phyloP scores from a whole-genome alignment of 2,113 vertebrate genomes.

The Nothocercus nigrocapillus region DNA sequence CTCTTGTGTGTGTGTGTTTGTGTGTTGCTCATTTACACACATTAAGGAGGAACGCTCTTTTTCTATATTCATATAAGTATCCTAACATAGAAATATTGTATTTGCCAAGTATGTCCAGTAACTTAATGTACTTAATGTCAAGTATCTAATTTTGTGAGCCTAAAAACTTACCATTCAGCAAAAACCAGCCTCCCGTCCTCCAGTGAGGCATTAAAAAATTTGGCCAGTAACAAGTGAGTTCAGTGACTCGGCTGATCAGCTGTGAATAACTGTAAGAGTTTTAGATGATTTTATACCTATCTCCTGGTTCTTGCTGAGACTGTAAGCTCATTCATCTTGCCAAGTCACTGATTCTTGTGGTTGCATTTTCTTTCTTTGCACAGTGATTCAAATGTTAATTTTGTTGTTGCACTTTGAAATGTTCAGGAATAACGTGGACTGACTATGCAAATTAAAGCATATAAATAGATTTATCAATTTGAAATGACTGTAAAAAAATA shows the following conservation, averaged over 20 bases:
- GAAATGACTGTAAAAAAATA: background rate
- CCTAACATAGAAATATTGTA: background rate
- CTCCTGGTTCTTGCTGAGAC: background rate
- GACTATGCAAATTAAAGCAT: background rate
- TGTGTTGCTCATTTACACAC: background rate
- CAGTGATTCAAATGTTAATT: background rate
- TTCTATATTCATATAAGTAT: background rate
- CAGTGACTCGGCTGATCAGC: background rate
- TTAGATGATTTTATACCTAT: background rate
- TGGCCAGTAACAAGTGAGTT: background rate
- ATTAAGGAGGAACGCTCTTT: background rate
- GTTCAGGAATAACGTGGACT: background rate
- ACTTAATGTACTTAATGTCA: background rate
- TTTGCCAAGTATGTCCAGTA: background rate
- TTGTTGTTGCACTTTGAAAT: background rate
- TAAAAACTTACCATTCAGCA: background rate
- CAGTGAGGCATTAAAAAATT: background rate
- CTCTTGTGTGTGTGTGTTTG: background rate
- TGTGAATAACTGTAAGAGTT: background rate
- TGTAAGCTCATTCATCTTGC: background rate
- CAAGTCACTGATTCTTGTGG: background rate
- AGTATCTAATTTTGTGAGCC: background rate
- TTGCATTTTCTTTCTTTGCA: background rate
- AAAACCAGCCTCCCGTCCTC: background rate
- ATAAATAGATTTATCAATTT: background rate